These are phyloP conservation scores for Galemys pyrenaicus DNA, from an alignment of 2,113 vertebrate genomes.

Conservation along the genomic window DNA sequence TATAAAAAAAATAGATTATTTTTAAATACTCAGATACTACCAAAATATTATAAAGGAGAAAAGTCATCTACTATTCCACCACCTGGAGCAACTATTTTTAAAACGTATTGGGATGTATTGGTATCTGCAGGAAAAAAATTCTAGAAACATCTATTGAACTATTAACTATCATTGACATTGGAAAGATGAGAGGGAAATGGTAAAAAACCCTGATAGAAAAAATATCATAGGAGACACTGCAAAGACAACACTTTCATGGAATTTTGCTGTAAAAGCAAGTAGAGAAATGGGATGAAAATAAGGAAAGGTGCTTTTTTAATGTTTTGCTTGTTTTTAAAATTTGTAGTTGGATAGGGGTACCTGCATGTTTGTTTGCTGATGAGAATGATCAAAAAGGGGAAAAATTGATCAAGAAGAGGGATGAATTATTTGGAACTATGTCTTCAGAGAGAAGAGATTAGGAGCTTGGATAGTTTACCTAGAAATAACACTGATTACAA, in stretches of 20 bases:
- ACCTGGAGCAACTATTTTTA: neutral
- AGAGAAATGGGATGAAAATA: neutral
- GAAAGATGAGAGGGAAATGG: neutral
- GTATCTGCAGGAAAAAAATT: neutral
- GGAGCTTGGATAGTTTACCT: neutral
- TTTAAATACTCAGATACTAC: neutral
- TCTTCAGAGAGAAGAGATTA: neutral
- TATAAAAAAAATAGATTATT: neutral
- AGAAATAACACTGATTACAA: neutral
- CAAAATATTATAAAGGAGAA: conserved; percentile 33
- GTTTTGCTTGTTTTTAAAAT: neutral
- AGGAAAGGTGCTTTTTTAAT: neutral
- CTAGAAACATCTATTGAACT: neutral
- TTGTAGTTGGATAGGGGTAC: neutral
- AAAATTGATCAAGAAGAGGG: neutral
- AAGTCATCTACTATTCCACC: neutral
- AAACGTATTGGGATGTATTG: conserved; percentile 8
- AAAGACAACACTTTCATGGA: neutral
- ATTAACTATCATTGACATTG: neutral
- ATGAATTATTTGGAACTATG: neutral
- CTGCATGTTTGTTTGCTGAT: neutral
- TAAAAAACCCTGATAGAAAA: neutral
- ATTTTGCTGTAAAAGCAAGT: neutral
- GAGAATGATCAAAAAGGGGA: neutral
- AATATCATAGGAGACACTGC: neutral